These are phyloP conservation scores for Aradophagus sp. DNA, from an alignment of 1,140 invertebrate species.

Conservation along the genomic window DNA sequence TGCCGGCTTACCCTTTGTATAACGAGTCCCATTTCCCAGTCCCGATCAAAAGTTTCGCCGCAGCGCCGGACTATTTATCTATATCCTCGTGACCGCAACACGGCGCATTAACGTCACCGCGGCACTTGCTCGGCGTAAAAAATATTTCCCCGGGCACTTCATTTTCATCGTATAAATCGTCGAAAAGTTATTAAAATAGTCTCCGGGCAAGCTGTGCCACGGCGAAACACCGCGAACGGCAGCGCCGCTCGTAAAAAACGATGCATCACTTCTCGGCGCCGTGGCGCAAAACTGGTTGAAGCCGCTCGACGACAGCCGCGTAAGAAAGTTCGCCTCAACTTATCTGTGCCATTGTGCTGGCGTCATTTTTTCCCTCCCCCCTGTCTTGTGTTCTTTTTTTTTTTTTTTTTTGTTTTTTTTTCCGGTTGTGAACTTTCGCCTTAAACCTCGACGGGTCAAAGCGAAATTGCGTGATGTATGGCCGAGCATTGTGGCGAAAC, in stretches of 20 bases:
- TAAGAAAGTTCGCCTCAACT: conserved; percentile 37
- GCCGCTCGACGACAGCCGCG: conserved; percentile 5
- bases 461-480: conserved; percentile 41
- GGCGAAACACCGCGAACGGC: conserved; percentile 13
- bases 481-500: conserved; percentile 15
- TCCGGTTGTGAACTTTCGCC: no score
- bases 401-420: no score
- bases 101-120: conserved; percentile 12
- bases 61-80: conserved; percentile 11
- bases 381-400: no score
- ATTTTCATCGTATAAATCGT: conserved; percentile 36
- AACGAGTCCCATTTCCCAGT: no score
- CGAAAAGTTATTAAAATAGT: conserved; percentile 43
- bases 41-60: not conserved
- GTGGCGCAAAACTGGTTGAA: conserved; percentile 25
- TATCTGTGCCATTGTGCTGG: conserved; percentile 12
- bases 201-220: conserved; percentile 13
- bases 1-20: no score
- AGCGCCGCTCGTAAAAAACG: conserved; percentile 30
- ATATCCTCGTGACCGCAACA: not conserved
- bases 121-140: not conserved
- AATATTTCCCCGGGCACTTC: conserved; percentile 14
- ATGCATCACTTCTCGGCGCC: conserved; percentile 26
- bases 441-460: conserved; percentile 25
- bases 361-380: conserved; percentile 43